These are phyloP conservation scores for Andrena bucephala DNA, from an alignment of 2,888 invertebrate species.

Conservation along the genomic window DNA sequence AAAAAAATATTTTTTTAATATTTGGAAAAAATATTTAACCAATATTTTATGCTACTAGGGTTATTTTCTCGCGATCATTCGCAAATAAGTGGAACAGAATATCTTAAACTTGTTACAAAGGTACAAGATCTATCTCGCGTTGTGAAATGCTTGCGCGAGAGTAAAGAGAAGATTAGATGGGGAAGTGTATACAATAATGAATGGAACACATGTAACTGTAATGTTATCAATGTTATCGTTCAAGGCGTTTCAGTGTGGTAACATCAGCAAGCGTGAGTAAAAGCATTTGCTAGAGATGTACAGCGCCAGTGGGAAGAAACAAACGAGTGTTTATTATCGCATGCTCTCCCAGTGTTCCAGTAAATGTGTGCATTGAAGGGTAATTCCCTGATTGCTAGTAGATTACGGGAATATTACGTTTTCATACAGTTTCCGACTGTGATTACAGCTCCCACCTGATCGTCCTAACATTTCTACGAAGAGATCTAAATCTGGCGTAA, in stretches of 20 bases:
- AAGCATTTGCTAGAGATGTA: neutral
- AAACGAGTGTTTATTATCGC: slow-evolving; percentile 25
- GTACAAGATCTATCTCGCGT: neutral
- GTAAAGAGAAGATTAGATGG: neutral
- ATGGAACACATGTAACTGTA: slow-evolving; percentile 5
- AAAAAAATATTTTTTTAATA: no score
- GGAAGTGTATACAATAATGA: slow-evolving; percentile 3
- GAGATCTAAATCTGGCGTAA: neutral
- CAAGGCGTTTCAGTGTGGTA: neutral
- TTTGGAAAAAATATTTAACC: no score
- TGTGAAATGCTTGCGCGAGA: neutral
- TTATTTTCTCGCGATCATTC: no score
- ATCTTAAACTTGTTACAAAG: neutral
- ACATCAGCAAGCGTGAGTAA: neutral
- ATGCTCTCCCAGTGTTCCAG: neutral
- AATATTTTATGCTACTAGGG: no score
- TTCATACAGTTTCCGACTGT: neutral
- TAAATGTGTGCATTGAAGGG: slow-evolving; percentile 5
- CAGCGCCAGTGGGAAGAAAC: neutral
- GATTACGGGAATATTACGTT: neutral
- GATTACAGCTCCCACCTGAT: slow-evolving; percentile 5
- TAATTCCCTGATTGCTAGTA: slow-evolving; percentile 3
- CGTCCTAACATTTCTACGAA: neutral
- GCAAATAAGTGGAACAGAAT: neutral
- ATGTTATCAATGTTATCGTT: slow-evolving; percentile 3